A percentile compares a stretch with the other conserved stretches of the same genome.
Evolutionary conservation across 2,113 vertebrate species (phyloP).

Genomic region (Andinoacara biseriatus): DNA sequence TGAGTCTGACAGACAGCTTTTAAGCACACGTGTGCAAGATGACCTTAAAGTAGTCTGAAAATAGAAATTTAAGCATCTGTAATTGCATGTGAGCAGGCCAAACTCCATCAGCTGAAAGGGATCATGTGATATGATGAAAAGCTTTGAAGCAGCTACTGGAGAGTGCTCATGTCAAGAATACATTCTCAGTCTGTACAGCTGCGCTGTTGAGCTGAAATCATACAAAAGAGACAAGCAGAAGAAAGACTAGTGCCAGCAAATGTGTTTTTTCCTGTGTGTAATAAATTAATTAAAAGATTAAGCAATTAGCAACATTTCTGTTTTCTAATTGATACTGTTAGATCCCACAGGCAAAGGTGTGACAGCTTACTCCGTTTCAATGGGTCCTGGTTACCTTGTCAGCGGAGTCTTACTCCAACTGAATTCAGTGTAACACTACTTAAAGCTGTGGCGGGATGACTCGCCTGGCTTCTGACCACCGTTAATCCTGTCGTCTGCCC

Average conservation of each 20-base stretch:
- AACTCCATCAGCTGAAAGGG: conserved; percentile 11
- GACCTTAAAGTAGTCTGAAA: background rate
- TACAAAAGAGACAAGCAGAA: background rate
- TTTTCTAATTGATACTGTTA: conserved; percentile 4
- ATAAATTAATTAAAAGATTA: background rate
- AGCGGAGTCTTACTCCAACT: too few relatives aligned
- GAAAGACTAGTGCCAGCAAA: background rate
- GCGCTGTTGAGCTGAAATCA: background rate
- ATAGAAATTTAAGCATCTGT: background rate
- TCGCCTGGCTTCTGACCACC: too few relatives aligned
- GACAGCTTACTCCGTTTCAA: too few relatives aligned
- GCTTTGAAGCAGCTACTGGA: background rate
- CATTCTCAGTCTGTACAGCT: background rate
- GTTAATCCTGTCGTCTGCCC: too few relatives aligned
- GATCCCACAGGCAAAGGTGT: too few relatives aligned
- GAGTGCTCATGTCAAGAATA: background rate
- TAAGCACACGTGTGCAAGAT: background rate
- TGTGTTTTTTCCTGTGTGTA: background rate
- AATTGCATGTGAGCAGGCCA: conserved; percentile 6
- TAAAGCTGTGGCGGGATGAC: too few relatives aligned
- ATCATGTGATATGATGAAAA: background rate
- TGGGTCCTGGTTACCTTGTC: too few relatives aligned
- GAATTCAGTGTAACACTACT: too few relatives aligned
- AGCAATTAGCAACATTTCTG: background rate
- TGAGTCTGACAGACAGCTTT: background rate